Evolutionary conservation across 2,888 invertebrate genomes (phyloP), one percentile per base, ranked within the genome.

Genomic region (Drosophila antonietae): DNA sequence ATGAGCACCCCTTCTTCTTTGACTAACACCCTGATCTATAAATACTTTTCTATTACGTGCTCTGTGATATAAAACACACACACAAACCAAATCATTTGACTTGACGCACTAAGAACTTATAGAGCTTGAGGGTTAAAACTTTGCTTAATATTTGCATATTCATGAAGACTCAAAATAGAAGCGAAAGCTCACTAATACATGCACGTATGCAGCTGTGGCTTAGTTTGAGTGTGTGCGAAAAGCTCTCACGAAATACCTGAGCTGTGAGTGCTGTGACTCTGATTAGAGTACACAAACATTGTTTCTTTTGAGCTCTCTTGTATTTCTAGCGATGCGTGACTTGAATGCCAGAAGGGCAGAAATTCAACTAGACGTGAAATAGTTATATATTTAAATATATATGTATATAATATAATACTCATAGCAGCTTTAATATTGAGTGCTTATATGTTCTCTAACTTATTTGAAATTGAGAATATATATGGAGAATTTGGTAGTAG

Each of bases 21-120:
- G 39, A 23, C 39, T 15, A 35, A 39, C 46, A 31, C 49, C 35
- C 71, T 62, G 57, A 44, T 43, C 56, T 28, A 49, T 37, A 64
- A 78, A 65, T 67, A 56, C 52, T 43, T 66, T 37, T 41, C 58
- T 37, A 57, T 39, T 75, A 74, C 79, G 75, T 75, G 79, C 61
- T 44, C 64, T 51, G 79, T 12, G 56, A 53, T 69, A 61, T 49
- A 43, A 74, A 75, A 31, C 52, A 47, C 28, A 28, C 31, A 28
- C 31, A 39, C n/a, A 20, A 47, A 5, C 41, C 43, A 20, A 73
- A 51, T 46, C 60, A 37, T 37, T 44, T 37, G 39, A 55, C 33
- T 51, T 56, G 62, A 73, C 67, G 39, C 49, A 62, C 51, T 28
- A 18, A 49, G 23, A 37, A 61, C 61, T 37, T 44, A 39, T 44